phyloP scores from a whole-genome alignment of 1,140 invertebrate species.

The Plodia interpunctella region DNA sequence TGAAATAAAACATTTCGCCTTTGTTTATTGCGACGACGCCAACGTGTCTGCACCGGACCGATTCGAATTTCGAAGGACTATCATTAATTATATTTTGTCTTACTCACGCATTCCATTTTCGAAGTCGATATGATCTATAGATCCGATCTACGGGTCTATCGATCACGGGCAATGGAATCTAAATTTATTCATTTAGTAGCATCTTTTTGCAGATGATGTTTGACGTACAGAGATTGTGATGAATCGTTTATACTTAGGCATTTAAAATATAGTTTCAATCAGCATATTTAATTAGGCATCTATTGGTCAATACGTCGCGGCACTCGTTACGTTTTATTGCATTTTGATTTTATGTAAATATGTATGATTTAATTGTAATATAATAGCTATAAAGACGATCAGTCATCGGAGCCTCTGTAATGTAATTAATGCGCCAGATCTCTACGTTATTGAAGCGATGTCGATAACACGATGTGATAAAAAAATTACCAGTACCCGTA shows the following conservation, averaged over 20 bases:
- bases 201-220: constrained; percentile 66
- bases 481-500: too few species aligned
- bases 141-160: constrained; percentile 72
- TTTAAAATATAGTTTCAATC: constrained; percentile 36
- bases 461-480: too few species aligned
- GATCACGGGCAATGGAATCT: constrained; percentile 68
- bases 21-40: constrained; percentile 74
- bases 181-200: constrained; percentile 73
- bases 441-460: too few species aligned
- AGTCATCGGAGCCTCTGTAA: too few species aligned
- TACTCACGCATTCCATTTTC: constrained; percentile 76
- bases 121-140: constrained; percentile 73
- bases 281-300: constrained; percentile 29
- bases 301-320: constrained; percentile 8
- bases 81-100: constrained; percentile 78
- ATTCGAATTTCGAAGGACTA: constrained; percentile 68
- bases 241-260: constrained; percentile 35
- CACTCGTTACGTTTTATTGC: constrained; percentile 1
- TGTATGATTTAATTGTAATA: background rate
- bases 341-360: background rate
- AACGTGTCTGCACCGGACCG: constrained; percentile 70
- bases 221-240: constrained; percentile 40
- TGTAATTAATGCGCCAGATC: too few species aligned
- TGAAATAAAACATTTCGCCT: constrained; percentile 65
- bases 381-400: too few species aligned